These are phyloP conservation scores for Liparis tanakae DNA, from an alignment of 2,797 vertebrate species.

Conservation along the genomic window DNA sequence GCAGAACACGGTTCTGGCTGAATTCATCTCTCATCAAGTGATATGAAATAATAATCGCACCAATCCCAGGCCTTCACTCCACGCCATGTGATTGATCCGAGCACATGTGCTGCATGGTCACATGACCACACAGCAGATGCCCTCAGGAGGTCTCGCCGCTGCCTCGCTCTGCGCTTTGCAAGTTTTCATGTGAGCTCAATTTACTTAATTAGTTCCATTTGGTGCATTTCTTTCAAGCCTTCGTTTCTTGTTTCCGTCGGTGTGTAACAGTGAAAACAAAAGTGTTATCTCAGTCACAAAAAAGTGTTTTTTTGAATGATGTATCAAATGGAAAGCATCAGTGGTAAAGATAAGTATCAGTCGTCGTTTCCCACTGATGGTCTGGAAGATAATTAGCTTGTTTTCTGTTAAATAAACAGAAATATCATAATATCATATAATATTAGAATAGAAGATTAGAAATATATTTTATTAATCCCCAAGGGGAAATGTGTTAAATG, in stretches of 20 bases:
- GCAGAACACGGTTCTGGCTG: background rate
- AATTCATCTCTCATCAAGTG: background rate
- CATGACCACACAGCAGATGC: slow-evolving; percentile 48
- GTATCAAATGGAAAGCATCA: too few species aligned
- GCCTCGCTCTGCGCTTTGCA: background rate
- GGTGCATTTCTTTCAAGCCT: background rate
- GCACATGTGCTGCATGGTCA: slow-evolving; percentile 30
- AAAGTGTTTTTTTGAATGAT: background rate
- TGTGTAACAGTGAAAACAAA: background rate
- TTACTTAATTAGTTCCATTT: slow-evolving; percentile 44
- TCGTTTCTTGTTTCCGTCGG: background rate
- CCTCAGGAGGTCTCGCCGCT: slow-evolving; percentile 35
- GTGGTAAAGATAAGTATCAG: background rate
- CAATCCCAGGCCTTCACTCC: background rate
- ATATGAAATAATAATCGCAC: background rate
- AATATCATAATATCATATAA: background rate
- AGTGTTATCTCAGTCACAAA: background rate
- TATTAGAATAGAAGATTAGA: too few species aligned
- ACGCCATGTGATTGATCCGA: slow-evolving; percentile 49
- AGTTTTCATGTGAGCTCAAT: slow-evolving; percentile 61
- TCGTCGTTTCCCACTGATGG: background rate
- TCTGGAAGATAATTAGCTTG: background rate
- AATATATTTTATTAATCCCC: too few species aligned
- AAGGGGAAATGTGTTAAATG: too few species aligned
- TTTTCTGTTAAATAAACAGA: background rate